Percentiles rank a stretch among this genome's conserved stretches.
These are phyloP conservation scores for Priocnemis perturbator DNA, from an alignment of 2,888 invertebrate species.

Conservation along the genomic window DNA sequence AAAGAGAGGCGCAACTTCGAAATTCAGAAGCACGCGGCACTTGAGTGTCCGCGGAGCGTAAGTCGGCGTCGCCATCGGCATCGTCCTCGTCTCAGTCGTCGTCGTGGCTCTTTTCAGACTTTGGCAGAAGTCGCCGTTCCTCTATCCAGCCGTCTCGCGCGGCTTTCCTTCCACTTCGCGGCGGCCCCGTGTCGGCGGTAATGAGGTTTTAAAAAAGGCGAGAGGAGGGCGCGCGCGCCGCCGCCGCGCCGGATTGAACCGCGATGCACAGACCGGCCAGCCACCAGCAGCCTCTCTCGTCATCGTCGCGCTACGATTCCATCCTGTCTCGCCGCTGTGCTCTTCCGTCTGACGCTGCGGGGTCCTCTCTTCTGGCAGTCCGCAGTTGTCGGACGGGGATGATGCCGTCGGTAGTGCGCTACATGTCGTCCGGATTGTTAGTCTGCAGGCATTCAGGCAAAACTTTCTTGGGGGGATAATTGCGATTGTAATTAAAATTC, in stretches of 20 bases:
- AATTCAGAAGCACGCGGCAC: constrained; percentile 10
- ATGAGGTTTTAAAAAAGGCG: constrained; percentile 52
- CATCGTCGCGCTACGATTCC: constrained; percentile 24
- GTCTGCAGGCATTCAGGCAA: constrained; percentile 59
- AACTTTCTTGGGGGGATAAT: constrained; percentile 65
- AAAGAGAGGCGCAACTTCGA: constrained; percentile 21
- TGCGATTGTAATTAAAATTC: constrained; percentile 73
- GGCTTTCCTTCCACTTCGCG: constrained; percentile 16
- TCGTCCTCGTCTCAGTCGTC: neutral
- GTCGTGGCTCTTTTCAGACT: constrained; percentile 31
- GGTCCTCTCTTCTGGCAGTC: constrained; percentile 5
- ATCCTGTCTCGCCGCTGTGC: constrained; percentile 6
- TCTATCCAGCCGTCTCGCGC: constrained; percentile 16
- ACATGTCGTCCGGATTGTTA: constrained; percentile 61
- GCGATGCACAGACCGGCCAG: constrained; percentile 25
- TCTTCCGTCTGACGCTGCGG: neutral
- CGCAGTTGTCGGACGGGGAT: constrained; percentile 22
- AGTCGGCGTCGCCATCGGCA: neutral
- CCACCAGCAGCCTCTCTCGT: no score
- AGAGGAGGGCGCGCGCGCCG: constrained; percentile 12
- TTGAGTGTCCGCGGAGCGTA: constrained; percentile 33
- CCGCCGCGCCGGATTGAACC: constrained; percentile 33
- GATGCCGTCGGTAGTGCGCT: constrained; percentile 27
- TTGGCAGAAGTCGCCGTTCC: constrained; percentile 24
- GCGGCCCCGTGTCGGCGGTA: constrained; percentile 34